These are phyloP conservation scores for Geotrupes spiniger DNA, from an alignment of 2,888 invertebrate genomes.

Conservation along the genomic window DNA sequence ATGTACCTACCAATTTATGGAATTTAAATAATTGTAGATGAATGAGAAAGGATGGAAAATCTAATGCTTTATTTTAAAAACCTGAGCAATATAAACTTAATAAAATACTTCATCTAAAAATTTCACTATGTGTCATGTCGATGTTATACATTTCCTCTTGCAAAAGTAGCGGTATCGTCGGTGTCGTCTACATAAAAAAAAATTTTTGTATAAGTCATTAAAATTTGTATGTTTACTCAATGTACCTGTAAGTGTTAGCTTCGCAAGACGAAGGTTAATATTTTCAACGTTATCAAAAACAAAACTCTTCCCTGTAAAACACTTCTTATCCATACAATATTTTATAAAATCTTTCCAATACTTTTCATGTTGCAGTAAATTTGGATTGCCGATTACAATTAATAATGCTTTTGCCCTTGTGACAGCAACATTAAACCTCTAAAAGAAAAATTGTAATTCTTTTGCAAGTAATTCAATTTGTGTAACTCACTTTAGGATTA, in stretches of 20 bases:
- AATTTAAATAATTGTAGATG: too few relatives aligned
- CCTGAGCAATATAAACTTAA: too few relatives aligned
- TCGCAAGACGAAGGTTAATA: conserved; percentile 16
- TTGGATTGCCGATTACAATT: conserved; percentile 58
- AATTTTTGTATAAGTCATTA: too few relatives aligned
- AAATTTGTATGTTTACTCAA: too few relatives aligned
- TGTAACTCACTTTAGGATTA: conserved; percentile 52
- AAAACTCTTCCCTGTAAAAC: conserved; percentile 41
- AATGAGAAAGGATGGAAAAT: too few relatives aligned
- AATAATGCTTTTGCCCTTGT: conserved; percentile 67
- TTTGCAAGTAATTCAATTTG: too few relatives aligned
- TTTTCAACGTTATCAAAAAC: conserved; percentile 31
- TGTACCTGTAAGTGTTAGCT: conserved; percentile 17
- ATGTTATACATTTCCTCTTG: conserved; percentile 37
- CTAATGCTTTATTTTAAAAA: too few relatives aligned
- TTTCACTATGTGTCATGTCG: too few relatives aligned
- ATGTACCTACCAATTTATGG: too few relatives aligned
- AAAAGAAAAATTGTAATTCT: conserved; percentile 47
- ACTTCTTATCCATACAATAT: conserved; percentile 41
- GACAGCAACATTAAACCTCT: conserved; percentile 71
- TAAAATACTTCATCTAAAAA: conserved; percentile 1
- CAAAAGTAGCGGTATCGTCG: conserved; percentile 31
- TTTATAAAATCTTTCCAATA: conserved; percentile 49
- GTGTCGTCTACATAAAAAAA: conserved; percentile 7
- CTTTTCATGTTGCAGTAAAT: conserved; percentile 44